Evolutionary conservation across 2,888 invertebrate genomes (phyloP).

Genomic region (Heliconius charithonia): DNA sequence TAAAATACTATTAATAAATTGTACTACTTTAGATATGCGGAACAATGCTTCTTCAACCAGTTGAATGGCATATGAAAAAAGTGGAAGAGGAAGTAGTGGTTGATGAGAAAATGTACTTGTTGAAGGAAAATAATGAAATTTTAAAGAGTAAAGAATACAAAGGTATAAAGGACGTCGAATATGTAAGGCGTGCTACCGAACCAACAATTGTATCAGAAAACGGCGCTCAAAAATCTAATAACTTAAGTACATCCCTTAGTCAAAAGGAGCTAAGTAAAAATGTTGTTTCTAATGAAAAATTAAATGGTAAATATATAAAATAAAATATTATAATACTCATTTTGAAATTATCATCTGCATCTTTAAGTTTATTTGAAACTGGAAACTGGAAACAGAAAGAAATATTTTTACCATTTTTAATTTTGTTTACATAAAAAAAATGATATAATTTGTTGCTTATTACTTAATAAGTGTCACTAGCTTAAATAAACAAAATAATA

Average conservation of each 20-base stretch:
- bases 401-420: no score
- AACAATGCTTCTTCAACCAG: constrained; percentile 83
- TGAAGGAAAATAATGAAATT: constrained; percentile 65
- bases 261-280: constrained; percentile 58
- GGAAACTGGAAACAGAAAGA: no score
- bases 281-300: constrained; percentile 53
- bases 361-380: not conserved
- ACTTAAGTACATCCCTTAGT: constrained; percentile 58
- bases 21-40: constrained; percentile 78
- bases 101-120: constrained; percentile 68
- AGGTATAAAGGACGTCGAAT: constrained; percentile 50
- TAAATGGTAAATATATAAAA: constrained; percentile 56
- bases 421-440: no score
- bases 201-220: constrained; percentile 50
- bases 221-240: constrained; percentile 50
- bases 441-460: no score
- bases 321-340: not conserved
- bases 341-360: not conserved
- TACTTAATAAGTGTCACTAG: no score
- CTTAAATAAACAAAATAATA: not conserved
- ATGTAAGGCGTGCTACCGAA: constrained; percentile 47
- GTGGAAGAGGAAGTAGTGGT: constrained; percentile 67
- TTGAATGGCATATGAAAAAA: constrained; percentile 81
- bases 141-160: constrained; percentile 61
- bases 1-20: not conserved